Base-by-base conservation (phyloP, 2,888 invertebrate genomes). In the Ommatoiulus sabulosus region DNA sequence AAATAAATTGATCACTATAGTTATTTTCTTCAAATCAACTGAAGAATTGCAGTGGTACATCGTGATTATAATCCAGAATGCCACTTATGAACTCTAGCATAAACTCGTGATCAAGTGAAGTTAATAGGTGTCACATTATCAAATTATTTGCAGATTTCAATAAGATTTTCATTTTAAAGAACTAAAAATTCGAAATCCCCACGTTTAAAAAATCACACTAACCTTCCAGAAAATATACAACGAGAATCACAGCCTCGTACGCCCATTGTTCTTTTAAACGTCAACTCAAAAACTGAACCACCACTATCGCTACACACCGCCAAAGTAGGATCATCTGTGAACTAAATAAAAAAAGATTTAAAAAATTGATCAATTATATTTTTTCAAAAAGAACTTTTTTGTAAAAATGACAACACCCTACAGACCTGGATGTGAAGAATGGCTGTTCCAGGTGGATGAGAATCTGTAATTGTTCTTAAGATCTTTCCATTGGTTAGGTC, bases 221-320 rank as follows among this genome's bases (percentile, higher is more conserved):
- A 92, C 93, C 93, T 93, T 89, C 99, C 99, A 57, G 99, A 98
- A 93, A 99, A 99, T 20, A 99, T 94, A 92, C 99, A 99, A 88
- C 97, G 96, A 0, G 97, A 96, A 90, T 97, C 96, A 92, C 97
- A 97, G 0, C 96, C 96, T 84, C 98, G 94, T 63, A 97, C 96
- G 17, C 98, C 98, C 91, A 98, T 94, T 15, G 97, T 95, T 89
- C 98, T 94, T 84, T 96, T 97, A 92, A 98, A 98, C 91, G 95
- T 96, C 63, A 99, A 93, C 90, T 98, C 96, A 95, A 98, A 99
- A 1, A 99, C 98, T 0, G 98, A 99, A 0, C 99, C 99, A 2
- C 98, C 97, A 86, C 97, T 97, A 92, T 99, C 99, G 35, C 97
- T 96, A 91, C 96, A 96, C 48, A 97, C 93, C 0, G 97, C 97